Base-by-base conservation (phyloP, 2,113 vertebrate species). In the Thryonomys swinderianus region DNA sequence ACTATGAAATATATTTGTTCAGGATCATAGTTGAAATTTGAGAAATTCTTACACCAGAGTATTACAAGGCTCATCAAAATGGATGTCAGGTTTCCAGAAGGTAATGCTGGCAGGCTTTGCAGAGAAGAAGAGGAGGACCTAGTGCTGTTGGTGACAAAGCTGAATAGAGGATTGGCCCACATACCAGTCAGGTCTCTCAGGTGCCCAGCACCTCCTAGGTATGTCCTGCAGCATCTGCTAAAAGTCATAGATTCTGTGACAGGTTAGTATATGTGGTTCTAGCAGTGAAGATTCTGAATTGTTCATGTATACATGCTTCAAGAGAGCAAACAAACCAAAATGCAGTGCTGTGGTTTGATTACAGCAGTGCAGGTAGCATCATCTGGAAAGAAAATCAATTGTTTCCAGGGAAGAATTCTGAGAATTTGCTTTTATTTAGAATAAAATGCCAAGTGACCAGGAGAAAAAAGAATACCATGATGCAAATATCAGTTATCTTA, bases 1-100 rank as follows among this genome's bases (percentile, higher is more conserved):
- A 88, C 71, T 88, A 51, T 81, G 64, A 92, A 90, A 90, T 80
- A 88, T 8, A 89, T n/a, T 7, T 85, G 85, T 92, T 74, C 90
- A 90, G 61, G 34, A 69, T 81, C 20, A 42, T 86, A 45, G 71
- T 9, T 73, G n/a, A 6, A 7, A 84, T 95, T 85, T 71, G 61
- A 85, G 37, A 18, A 93, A 34, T 79, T 84, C 86, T 84, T 16
- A 74, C 34, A 57, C 20, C 25, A 48, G 30, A 55, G 3, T 87
- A 42, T 61, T 92, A 55, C 17, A 74, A 83, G 34, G 21, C 18
- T 85, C 37, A 82, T 91, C 45, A 64, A 85, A 91, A 88, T 71
- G 21, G 17, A 48, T 84, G 30, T n/a, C 82, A 93, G 71, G 76
- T 67, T 81, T 14, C 40, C 30, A 81, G 66, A 91, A 53, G 76